Evolutionary conservation across 2,888 invertebrate species (phyloP), one percentile per base, ranked within the genome.

Genomic region (Nemurella pictetii): DNA sequence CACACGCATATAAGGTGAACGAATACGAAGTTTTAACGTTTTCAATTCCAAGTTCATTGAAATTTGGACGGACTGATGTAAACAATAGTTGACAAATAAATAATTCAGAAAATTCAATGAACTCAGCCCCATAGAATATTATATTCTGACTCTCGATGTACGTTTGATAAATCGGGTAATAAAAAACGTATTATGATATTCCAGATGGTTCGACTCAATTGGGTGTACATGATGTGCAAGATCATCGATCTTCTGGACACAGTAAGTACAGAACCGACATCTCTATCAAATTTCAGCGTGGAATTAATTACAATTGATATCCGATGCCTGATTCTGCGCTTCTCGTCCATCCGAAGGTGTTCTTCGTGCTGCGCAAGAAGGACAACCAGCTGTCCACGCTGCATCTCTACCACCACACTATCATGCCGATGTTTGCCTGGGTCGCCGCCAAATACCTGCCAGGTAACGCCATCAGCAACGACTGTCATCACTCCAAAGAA

Each of bases 221-320:
- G 98, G 97, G 97, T 97, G 97, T 98, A 98, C 91, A 97, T 96
- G 91, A 95, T 98, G 90, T 97, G 98, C 84, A 98, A 98, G 91
- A 97, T 98, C 91, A 96, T 97, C 88, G 98, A 98, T 91, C 97
- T 98, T 90, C 94, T 98, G 91, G 98, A 98, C 91, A 98, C 98
- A 91, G 98, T 98, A 91, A 95, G 95, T 75, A 75, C 26, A 36
- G 55, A 36, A 36, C 15, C 55, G 15, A 36, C 55, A 28, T 27
- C 7, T 75, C 1, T 75, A 36, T 7, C 9, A 7, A 36, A 15
- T 25, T 75, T 2, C 28, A 30, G 36, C 15, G 7, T 9, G 7
- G 78, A 28, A 28, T 20, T 4, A 74, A 74, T 25, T 74, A 74
- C n/a, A 74, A 74, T 35, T 35, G 4, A 12, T 35, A 35, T 4